Percentiles rank a stretch among this genome's conserved stretches.
phyloP scores from a whole-genome alignment of 1,140 invertebrate genomes.

The Carcinoscorpius rotundicauda region DNA sequence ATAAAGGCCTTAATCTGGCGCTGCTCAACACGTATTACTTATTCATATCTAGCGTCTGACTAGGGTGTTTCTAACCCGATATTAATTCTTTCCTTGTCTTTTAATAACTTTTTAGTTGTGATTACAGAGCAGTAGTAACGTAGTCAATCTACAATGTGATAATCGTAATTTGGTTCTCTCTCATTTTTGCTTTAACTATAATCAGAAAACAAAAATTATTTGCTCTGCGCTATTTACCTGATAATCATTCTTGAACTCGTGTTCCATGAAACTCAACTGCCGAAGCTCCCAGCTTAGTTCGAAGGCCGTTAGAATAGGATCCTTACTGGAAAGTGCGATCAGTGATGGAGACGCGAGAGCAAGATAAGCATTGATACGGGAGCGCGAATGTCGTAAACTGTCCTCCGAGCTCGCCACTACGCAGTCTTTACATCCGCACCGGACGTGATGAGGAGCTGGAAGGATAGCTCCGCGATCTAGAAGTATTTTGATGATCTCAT shows the following conservation, averaged over 20 bases:
- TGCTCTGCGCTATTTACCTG: slow-evolving; percentile 22
- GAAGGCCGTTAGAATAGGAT: slow-evolving; percentile 94
- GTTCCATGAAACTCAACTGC: slow-evolving; percentile 83
- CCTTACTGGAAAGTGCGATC: slow-evolving; percentile 85
- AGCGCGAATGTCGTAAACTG: slow-evolving; percentile 75
- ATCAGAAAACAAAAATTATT: too few relatives aligned
- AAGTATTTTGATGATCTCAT: slow-evolving; percentile 96
- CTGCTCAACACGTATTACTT: too few relatives aligned
- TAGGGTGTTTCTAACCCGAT: too few relatives aligned
- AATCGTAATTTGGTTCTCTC: too few relatives aligned
- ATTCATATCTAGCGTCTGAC: too few relatives aligned
- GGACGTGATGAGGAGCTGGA: slow-evolving; percentile 81
- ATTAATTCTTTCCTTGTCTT: too few relatives aligned
- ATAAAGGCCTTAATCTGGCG: too few relatives aligned
- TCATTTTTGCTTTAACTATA: too few relatives aligned
- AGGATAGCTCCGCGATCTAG: slow-evolving; percentile 76
- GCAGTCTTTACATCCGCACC: slow-evolving; percentile 80
- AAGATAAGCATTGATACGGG: slow-evolving; percentile 81
- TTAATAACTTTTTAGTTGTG: too few relatives aligned
- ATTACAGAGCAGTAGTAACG: too few relatives aligned
- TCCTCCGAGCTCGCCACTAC: slow-evolving; percentile 70
- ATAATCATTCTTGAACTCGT: slow-evolving; percentile 81
- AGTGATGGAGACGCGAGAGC: slow-evolving; percentile 87
- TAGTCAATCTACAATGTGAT: too few relatives aligned
- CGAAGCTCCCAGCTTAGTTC: slow-evolving; percentile 93